Percentiles rank a stretch among this genome's conserved stretches.
These are phyloP conservation scores for Aurelia aurita DNA, from an alignment of 30 jellyfish, hydroid and myxozoan species.

Conservation along the genomic window DNA sequence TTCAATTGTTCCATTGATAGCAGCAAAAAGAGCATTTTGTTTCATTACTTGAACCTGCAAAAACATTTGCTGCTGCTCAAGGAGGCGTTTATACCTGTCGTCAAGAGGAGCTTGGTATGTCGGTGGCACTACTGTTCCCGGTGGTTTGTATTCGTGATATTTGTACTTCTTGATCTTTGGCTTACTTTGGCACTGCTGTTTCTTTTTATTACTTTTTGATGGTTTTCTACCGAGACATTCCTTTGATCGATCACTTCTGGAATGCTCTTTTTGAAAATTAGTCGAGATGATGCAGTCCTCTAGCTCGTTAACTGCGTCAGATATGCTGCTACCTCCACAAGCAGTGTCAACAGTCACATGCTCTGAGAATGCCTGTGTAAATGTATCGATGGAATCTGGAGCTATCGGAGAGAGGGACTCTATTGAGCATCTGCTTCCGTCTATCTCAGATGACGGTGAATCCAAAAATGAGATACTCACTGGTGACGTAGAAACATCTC, in stretches of 20 bases:
- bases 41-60: constrained; percentile 94
- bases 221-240: constrained; percentile 33
- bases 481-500: constrained; percentile 67
- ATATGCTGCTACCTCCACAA: constrained; percentile 1
- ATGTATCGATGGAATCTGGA: constrained; percentile 67
- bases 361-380: constrained; percentile 78
- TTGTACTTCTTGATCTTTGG: constrained; percentile 77
- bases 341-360: constrained; percentile 56
- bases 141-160: constrained; percentile 94
- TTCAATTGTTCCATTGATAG: constrained; percentile 73
- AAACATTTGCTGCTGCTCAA: constrained; percentile 95
- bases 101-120: constrained; percentile 73
- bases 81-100: constrained; percentile 88
- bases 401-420: constrained; percentile 72
- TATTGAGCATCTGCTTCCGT: constrained; percentile 51
- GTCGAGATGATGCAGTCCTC: constrained; percentile 48
- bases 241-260: constrained; percentile 24
- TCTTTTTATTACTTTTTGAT: constrained; percentile 64
- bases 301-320: constrained; percentile 38
- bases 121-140: constrained; percentile 54
- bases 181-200: constrained; percentile 45
- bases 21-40: constrained; percentile 91
- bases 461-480: constrained; percentile 15
- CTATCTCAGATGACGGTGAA: constrained; percentile 70
- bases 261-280: background rate